Conservation (phyloP, 2,113 vertebrate species). For the Urocitellus parryii region DNA sequence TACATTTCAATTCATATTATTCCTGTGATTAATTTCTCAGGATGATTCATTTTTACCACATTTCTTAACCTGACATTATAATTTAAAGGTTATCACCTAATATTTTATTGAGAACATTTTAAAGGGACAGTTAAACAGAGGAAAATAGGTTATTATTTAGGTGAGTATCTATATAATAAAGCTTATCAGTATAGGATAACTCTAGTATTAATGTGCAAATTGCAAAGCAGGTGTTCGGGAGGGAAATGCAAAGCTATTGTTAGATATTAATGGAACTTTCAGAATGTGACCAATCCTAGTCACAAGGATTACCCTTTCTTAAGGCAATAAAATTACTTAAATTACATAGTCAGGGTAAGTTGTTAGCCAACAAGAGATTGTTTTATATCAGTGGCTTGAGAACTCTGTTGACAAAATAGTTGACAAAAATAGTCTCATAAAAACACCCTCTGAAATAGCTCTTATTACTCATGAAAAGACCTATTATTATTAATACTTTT, state of each 20-base stretch:
- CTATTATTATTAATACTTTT: conserved; percentile 29
- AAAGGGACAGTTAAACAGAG: background rate
- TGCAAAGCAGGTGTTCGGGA: background rate
- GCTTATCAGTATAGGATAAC: background rate
- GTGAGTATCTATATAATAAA: background rate
- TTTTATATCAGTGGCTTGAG: conserved; percentile 48
- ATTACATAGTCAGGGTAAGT: conserved; percentile 34
- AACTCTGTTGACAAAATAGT: conserved; percentile 55
- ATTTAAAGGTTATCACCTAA: conserved; percentile 12
- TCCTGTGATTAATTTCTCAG: background rate
- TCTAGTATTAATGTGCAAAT: background rate
- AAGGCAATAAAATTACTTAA: conserved; percentile 45
- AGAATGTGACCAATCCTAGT: background rate
- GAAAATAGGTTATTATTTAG: background rate
- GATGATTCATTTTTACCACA: background rate
- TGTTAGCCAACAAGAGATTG: conserved; percentile 52
- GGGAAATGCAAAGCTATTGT: background rate
- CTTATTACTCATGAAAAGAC: conserved; percentile 51
- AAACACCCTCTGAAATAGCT: background rate
- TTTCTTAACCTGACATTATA: background rate
- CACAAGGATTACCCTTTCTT: conserved; percentile 35
- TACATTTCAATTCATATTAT: conserved; percentile 2
- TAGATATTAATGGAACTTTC: background rate
- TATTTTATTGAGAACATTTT: background rate
- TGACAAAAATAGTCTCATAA: conserved; percentile 66